Conservation (phyloP, 2,797 vertebrate genomes). For the Pogoniulus pusillus region DNA sequence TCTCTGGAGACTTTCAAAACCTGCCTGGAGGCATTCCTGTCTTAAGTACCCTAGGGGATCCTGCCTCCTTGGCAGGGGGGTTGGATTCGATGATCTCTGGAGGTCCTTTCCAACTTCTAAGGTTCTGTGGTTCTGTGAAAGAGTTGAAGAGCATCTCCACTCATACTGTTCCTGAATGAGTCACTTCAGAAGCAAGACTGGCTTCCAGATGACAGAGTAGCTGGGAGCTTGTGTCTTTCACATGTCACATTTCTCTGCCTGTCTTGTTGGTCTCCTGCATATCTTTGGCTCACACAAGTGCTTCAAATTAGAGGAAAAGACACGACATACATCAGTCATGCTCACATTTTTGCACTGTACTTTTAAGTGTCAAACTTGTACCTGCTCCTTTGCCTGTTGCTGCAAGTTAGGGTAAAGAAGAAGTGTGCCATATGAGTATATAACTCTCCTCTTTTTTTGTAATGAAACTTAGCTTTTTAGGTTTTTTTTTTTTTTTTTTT, state of each 20-base stretch:
- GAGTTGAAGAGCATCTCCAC: conserved; percentile 17
- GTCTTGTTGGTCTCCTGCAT: not conserved
- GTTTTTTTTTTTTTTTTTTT: not conserved
- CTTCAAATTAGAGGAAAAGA: not conserved
- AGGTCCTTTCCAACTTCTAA: too few species aligned
- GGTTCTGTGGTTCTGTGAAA: not conserved
- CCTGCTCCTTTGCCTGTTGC: not conserved
- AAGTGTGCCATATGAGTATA: not conserved
- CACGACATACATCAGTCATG: not conserved
- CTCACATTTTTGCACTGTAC: not conserved
- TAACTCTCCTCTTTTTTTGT: not conserved
- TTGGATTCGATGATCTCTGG: too few species aligned
- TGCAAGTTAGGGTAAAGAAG: not conserved
- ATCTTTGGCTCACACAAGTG: not conserved
- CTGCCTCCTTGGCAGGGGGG: too few species aligned
- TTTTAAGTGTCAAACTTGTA: not conserved
- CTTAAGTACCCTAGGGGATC: too few species aligned
- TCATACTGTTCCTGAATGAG: not conserved
- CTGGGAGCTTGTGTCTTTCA: not conserved
- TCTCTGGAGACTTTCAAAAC: too few species aligned
- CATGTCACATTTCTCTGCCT: not conserved
- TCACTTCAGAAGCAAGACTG: not conserved
- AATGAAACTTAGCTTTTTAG: not conserved
- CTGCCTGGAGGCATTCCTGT: too few species aligned
- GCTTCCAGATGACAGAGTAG: not conserved